Percentiles rank a stretch among this genome's conserved stretches.
These are phyloP conservation scores for Monomorium pharaonis DNA, from an alignment of 1,140 invertebrate genomes.

Conservation along the genomic window DNA sequence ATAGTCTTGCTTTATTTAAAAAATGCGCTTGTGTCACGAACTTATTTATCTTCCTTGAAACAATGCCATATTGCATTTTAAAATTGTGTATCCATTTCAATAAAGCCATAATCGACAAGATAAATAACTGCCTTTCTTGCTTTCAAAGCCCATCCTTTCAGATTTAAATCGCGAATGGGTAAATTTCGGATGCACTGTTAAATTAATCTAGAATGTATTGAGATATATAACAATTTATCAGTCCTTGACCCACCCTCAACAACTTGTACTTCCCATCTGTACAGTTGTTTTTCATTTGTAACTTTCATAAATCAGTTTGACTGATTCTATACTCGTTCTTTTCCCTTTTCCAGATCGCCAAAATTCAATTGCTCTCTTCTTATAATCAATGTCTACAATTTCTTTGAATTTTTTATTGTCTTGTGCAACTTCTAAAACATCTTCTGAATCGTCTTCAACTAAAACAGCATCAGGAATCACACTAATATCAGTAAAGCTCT, in stretches of 20 bases:
- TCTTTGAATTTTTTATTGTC: background rate
- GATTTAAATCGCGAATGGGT: too few relatives aligned
- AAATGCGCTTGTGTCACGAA: background rate
- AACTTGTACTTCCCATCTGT: slow-evolving; percentile 56
- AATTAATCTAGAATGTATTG: too few relatives aligned
- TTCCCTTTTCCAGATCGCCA: background rate
- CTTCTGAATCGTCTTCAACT: slow-evolving; percentile 1
- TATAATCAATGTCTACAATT: background rate
- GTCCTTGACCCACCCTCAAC: background rate
- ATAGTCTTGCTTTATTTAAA: background rate
- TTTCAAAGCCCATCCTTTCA: too few relatives aligned
- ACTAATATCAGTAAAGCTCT: background rate
- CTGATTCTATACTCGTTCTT: background rate
- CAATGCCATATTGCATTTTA: background rate
- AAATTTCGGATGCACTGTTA: too few relatives aligned
- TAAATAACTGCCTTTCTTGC: too few relatives aligned
- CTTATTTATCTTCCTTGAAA: background rate
- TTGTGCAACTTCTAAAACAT: background rate
- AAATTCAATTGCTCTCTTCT: background rate
- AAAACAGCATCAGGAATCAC: background rate
- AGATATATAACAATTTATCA: too few relatives aligned
- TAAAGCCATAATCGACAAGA: too few relatives aligned
- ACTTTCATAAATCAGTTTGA: too few relatives aligned
- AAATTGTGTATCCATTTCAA: background rate
- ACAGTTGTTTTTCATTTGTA: slow-evolving; percentile 21